Evolutionary conservation across 2,888 invertebrate genomes (phyloP), one percentile per base, ranked within the genome.

Genomic region (Synanthedon formicaeformis): DNA sequence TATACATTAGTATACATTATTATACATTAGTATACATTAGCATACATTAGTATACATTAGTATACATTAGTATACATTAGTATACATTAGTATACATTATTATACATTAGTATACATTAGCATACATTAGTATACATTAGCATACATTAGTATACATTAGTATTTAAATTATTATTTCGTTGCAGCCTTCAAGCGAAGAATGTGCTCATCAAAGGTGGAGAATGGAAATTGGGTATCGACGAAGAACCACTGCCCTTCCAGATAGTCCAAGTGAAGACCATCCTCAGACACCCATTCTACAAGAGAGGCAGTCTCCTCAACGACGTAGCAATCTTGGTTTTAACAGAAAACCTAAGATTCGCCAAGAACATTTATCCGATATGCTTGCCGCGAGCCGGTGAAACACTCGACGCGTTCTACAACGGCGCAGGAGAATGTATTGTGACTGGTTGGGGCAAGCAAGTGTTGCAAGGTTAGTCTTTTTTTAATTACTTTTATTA

Each of bases 381-480:
- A 48, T 95, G 95, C 66, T 78, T 95, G 50, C 90, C 90, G 0
- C 71, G 82, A 4, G 62, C 73, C 0, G 63, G 65, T 13, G 82
- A 84, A 2, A 84, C 85, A 0, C 66, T 89, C 52, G 91, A 92
- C 57, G 90, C 90, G 0, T 88, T 89, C 55, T 90, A 91, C 55
- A 88, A 89, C 40, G 83, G 86, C 0, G 88, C 81, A 51, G 90
- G 89, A 41, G 90, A 90, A 52, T 95, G 95, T 60, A 90, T 94
- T 5, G 91, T 92, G 1, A 94, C 94, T 52, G 95, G 95, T 51
- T 96, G 95, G 94, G 95, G 95, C 60, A 94, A 95, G 73, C 88
- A 90, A 59, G 92, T 93, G 4, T 72, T 95, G 51, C 91, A 92
- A 90, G 90, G 95, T 95, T 82, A 89, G 89, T 70, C 18, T 18